A percentile compares a stretch with the other conserved stretches of the same genome.
These are phyloP conservation scores for Elachura formosa DNA, from an alignment of 2,113 vertebrate species.

Conservation along the genomic window DNA sequence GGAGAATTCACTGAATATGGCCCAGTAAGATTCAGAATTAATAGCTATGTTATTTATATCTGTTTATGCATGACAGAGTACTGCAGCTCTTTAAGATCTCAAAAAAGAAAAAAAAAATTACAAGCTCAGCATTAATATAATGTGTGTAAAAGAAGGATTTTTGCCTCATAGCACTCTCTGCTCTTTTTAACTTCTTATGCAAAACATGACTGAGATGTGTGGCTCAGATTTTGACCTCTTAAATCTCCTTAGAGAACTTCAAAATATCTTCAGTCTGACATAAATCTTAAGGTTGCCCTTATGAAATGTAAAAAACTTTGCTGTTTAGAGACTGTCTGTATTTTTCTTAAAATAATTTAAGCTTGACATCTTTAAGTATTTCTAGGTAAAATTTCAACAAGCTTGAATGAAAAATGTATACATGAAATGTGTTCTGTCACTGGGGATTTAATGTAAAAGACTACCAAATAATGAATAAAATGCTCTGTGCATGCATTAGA, in stretches of 20 bases:
- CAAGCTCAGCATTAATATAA: background rate
- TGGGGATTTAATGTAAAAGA: background rate
- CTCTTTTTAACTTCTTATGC: background rate
- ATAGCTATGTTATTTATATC: background rate
- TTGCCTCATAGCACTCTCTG: background rate
- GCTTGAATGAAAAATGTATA: background rate
- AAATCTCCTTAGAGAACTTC: background rate
- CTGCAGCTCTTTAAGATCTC: background rate
- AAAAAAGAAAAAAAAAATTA: background rate
- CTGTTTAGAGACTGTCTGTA: background rate
- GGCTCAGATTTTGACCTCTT: background rate
- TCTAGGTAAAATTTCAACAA: background rate
- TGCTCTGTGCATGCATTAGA: background rate
- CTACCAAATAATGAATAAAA: background rate
- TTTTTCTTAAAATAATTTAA: background rate
- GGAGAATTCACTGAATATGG: background rate
- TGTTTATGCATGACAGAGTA: background rate
- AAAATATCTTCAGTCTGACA: background rate
- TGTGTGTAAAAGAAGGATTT: background rate
- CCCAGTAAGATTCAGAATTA: background rate
- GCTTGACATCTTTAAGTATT: background rate
- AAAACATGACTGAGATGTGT: background rate
- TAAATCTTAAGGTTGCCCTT: background rate
- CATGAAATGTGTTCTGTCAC: background rate
- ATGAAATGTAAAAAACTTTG: background rate